Evolutionary conservation across 2,113 vertebrate species (phyloP).

Genomic region (Athene noctua): DNA sequence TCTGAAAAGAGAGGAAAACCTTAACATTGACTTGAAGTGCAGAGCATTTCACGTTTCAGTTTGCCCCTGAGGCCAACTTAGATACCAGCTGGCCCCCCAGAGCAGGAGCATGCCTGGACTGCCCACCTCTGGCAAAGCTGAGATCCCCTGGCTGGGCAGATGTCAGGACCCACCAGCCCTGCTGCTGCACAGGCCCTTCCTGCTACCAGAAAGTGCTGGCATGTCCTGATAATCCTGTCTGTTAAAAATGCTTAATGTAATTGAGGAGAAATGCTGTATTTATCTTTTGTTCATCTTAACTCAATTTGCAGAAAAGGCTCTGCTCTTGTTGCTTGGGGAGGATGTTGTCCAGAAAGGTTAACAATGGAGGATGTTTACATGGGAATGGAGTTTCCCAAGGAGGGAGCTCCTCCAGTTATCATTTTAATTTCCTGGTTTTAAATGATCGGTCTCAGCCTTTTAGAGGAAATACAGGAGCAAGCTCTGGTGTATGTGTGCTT

Average conservation of each 20-base stretch:
- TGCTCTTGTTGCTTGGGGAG: not conserved
- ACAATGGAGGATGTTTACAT: not conserved
- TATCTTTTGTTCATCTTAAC: not conserved
- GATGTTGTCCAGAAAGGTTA: not conserved
- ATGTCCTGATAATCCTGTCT: not conserved
- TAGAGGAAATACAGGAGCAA: not conserved
- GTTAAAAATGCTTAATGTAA: not conserved
- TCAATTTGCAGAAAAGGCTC: not conserved
- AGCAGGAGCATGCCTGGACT: not conserved
- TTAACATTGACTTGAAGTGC: not conserved
- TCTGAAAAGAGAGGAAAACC: not conserved
- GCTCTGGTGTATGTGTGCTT: not conserved
- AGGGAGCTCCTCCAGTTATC: not conserved
- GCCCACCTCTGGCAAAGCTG: not conserved
- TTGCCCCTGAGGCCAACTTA: not conserved
- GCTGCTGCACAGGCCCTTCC: not conserved
- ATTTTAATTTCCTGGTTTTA: not conserved
- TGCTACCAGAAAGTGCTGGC: not conserved
- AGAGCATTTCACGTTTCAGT: not conserved
- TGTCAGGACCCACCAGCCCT: not conserved
- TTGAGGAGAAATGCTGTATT: not conserved
- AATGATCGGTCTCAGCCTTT: not conserved
- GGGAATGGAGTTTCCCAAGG: not conserved
- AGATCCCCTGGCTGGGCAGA: not conserved
- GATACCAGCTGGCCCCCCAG: rapidly evolving